Evolutionary conservation across 2,888 invertebrate genomes (phyloP), one percentile per base, ranked within the genome.

Genomic region (Mythimna loreyi): DNA sequence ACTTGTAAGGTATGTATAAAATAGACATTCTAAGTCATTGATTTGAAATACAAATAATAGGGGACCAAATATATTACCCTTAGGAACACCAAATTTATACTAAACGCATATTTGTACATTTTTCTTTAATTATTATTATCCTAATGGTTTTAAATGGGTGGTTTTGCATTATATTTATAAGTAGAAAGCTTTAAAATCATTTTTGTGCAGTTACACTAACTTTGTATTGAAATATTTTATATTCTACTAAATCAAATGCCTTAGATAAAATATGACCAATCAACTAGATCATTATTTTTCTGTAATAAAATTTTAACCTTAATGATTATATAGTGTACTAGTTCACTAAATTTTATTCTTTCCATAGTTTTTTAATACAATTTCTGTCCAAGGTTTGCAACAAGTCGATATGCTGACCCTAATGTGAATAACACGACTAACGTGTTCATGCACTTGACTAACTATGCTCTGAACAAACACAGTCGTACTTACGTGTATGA

Each of bases 401-500:
- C 99, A 2, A 97, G 97, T 83, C 97, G 98, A 80, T 99, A 99
- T 89, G 97, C 97, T 67, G 98, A 98, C 86, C 99, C 99, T 0
- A 98, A 97, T 43, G 96, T 97, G 19, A 97, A 97, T 77, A 99
- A 99, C 87, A 97, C 98, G 9, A 97, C 97, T 0, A 99, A 99
- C 90, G 97, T 98, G 21, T 99, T 97, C 89, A 99, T 99, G 99
- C 99, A 99, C 90, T 94, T 99, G 71, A 99, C 99, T 13, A 99
- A 99, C 93, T 99, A 99, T 90, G 98, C 99, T 0, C 97, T 99
- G 23, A 99, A 99, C 91, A 99, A 98, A 90, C 98, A 98, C 88
- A 99, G 98, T 88, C 96, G 98, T 28, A 98, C 98, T 71, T 99
- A 98, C 88, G 97, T 98, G 43, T 96, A 97, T 71, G 98, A 99